Evolutionary conservation across 1,140 invertebrate species (phyloP), one percentile per base, ranked within the genome.

Genomic region (Aethina tumida): DNA sequence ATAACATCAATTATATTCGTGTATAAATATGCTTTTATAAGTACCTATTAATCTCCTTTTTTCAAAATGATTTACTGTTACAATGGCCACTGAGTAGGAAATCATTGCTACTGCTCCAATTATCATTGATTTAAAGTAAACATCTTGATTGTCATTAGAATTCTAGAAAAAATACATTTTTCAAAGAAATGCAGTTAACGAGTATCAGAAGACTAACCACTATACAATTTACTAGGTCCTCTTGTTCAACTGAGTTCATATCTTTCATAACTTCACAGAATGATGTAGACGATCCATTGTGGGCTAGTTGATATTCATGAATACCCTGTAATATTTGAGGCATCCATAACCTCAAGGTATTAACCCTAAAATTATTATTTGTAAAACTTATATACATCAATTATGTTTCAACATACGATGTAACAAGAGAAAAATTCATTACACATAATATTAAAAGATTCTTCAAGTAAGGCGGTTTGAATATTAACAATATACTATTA

Each of bases 61-160:
- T 14, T 53, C 9, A 15, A 35, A 16, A 19, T 45, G 41, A 4
- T 53, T 35, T 9, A 47, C 20, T 12, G 31, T 22, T 2, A 43
- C 43, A 6, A 41, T 46, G 2, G 45, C 7, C 9, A 40, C 7
- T 32, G 48, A 50, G 20, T 29, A 35, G 25, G 31, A 37, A n/a
- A 49, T 39, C n/a, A 33, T 16, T 3, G 44, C 34, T 10, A 15
- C 20, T 5, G 41, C n/a, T n/a, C n/a, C 42, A 17, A 53, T 45
- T 22, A 56, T 54, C 4, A 50, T 48, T 2, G 45, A 43, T 26
- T 52, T 56, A 10, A 51, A 39, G 22, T 56, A 56, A 7, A 54
- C 39, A 3, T 21, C 30, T 12, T 32, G 22, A 29, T 50, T 53
- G 9, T 43, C 22, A 4, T 39, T n/a, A 39, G n/a, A n/a, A n/a